Base-by-base conservation (phyloP, 2,797 vertebrate species). In the Myotis planiceps region DNA sequence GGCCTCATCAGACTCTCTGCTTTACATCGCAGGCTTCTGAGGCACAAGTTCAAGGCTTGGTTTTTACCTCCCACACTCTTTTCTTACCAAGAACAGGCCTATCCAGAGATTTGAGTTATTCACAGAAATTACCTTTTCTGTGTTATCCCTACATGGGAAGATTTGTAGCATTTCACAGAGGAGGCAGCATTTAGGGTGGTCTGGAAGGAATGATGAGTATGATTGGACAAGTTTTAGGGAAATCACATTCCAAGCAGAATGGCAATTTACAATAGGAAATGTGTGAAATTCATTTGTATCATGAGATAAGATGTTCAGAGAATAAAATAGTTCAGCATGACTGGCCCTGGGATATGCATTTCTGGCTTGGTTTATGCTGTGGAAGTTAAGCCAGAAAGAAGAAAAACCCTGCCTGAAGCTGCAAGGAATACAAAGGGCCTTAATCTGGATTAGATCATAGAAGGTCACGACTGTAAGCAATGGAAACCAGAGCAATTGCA, bases 91-190 rank as follows among this genome's bases (percentile, higher is more conserved):
- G 18, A 45, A 66, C 12, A 79, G 27, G 12, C 16, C 63, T 32
- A 47, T 82, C 34, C 8, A 76, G 87, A 96, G 34, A 71, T 66
- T 65, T 91, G 83, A 78, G 47, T 78, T 78, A 87, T 45, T 90
- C 21, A 76, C 16, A 51, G 27, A 32, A 69, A 63, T 53, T 34
- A 32, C 34, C 13, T 27, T 34, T 60, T 13, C 10, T 6, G 9
- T 47, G 14, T 49, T 88, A 88, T 49, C 23, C 16, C 10, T 47
- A 6, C 42, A 49, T 55, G 71, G 51, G 42, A 47, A 75, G 23
- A 27, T 63, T 39, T 63, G 42, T 60, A 75, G 42, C 32, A 79
- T 49, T 65, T 49, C 55, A 49, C 10, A 34, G 55, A 51, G 69
- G 39, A 60, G 53, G 69, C 4, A 53, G 51, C 19, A 55, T 45